A percentile compares a stretch with the other conserved stretches of the same genome.
These are phyloP conservation scores for Tetragonula clypearis DNA, from an alignment of 1,140 invertebrate genomes.

Conservation along the genomic window DNA sequence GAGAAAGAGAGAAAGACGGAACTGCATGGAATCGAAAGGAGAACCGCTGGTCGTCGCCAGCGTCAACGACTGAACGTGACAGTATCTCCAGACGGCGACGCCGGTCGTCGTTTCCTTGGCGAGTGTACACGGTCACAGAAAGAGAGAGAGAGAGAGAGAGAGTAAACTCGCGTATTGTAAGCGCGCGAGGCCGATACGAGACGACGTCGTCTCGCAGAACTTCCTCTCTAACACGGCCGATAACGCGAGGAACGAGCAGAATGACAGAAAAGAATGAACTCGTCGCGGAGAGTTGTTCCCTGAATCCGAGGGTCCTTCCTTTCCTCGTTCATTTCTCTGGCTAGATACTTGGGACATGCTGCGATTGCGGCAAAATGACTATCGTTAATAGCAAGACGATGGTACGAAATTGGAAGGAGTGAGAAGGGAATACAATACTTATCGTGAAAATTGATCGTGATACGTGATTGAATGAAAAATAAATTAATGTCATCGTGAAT, in stretches of 20 bases:
- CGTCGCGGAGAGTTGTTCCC: not conserved
- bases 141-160: not conserved
- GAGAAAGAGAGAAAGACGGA: not conserved
- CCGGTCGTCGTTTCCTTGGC: conserved; percentile 46
- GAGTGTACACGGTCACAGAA: not conserved
- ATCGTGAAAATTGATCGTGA: not conserved
- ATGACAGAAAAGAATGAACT: conserved; percentile 6
- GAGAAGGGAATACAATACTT: not conserved
- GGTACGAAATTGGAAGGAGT: not conserved
- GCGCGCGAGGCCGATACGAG: conserved; percentile 8
- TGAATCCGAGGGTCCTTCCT: not conserved
- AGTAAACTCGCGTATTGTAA: not conserved
- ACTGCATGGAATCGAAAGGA: conserved; percentile 33
- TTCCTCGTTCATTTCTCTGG: conserved; percentile 5
- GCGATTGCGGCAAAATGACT: not conserved
- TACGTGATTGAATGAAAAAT: not conserved
- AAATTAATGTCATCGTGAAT: too few species aligned
- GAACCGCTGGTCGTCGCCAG: conserved; percentile 34
- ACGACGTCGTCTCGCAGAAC: conserved; percentile 9
- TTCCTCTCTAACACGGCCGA: conserved; percentile 25
- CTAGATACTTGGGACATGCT: not conserved
- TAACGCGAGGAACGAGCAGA: conserved; percentile 10
- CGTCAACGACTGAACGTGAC: conserved; percentile 74
- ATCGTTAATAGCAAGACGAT: not conserved
- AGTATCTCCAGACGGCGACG: conserved; percentile 73